Percentiles rank a stretch among this genome's conserved stretches.
Conservation (phyloP, 2,888 invertebrate species). For the Tetranychus truncatus region DNA sequence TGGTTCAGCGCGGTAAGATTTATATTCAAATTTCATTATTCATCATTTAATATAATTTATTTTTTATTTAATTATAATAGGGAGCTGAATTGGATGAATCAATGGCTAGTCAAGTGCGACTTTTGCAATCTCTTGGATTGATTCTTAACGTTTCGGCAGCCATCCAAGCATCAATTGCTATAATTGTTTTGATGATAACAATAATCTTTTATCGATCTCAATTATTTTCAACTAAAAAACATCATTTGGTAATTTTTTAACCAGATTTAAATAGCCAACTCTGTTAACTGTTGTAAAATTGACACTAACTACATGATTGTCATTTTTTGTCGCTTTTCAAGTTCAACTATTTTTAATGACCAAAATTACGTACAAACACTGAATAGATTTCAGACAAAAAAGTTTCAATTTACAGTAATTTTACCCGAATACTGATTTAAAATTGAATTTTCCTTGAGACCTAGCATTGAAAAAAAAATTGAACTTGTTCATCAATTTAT, state of each 20-base stretch:
- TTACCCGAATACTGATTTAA: too few relatives aligned
- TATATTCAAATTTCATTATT: not conserved
- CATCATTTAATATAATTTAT: not conserved
- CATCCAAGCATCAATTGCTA: not conserved
- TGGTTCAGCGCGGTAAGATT: slow-evolving; percentile 15
- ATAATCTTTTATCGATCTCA: not conserved
- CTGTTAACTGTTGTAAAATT: too few relatives aligned
- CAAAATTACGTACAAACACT: too few relatives aligned
- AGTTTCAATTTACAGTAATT: too few relatives aligned
- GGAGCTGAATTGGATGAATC: slow-evolving; percentile 10
- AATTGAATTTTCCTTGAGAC: not conserved
- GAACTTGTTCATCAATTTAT: not conserved
- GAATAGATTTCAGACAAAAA: too few relatives aligned
- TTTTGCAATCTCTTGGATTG: not conserved
- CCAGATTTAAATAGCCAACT: too few relatives aligned
- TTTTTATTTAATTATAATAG: not conserved
- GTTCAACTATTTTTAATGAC: not conserved
- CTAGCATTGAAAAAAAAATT: not conserved
- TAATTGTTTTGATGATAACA: not conserved
- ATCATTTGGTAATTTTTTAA: slow-evolving; percentile 1
- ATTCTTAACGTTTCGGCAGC: slow-evolving; percentile 1
- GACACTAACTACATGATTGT: not conserved
- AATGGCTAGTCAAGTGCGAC: not conserved
- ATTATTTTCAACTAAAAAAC: not conserved
- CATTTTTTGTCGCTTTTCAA: not conserved